phyloP scores from a whole-genome alignment of 1,140 invertebrate species.

The Bombus waltoni region DNA sequence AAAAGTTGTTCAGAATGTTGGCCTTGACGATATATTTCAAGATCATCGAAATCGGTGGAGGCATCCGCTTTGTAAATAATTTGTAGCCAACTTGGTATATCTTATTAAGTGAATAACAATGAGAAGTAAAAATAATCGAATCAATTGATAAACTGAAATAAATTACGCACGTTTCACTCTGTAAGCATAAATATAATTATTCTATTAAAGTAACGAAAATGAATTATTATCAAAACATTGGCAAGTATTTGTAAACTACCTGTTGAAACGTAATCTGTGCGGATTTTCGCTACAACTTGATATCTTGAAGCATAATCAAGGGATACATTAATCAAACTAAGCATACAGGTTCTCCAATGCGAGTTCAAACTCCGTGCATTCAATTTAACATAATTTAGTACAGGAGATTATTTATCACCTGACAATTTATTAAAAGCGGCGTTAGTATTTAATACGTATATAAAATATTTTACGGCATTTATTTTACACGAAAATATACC shows the following conservation, averaged over 20 bases:
- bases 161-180: background rate
- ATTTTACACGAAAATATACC: too few species aligned
- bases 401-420: background rate
- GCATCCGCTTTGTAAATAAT: too few species aligned
- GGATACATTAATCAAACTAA: conserved; percentile 10
- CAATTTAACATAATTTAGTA: background rate
- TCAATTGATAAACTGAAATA: background rate
- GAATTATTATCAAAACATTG: conserved; percentile 1
- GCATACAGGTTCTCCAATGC: background rate
- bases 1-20: too few species aligned
- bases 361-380: background rate
- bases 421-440: background rate
- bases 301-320: conserved; percentile 3
- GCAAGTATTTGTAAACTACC: conserved; percentile 6
- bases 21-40: too few species aligned
- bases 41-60: too few species aligned
- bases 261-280: conserved; percentile 7
- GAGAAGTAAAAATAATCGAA: background rate
- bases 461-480: too few species aligned
- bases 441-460: background rate
- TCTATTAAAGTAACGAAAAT: background rate
- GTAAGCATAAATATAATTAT: background rate
- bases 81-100: too few species aligned
- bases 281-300: background rate
- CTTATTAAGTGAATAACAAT: background rate